phyloP scores from a whole-genome alignment of 2,797 vertebrate genomes.

The Morelia viridis region DNA sequence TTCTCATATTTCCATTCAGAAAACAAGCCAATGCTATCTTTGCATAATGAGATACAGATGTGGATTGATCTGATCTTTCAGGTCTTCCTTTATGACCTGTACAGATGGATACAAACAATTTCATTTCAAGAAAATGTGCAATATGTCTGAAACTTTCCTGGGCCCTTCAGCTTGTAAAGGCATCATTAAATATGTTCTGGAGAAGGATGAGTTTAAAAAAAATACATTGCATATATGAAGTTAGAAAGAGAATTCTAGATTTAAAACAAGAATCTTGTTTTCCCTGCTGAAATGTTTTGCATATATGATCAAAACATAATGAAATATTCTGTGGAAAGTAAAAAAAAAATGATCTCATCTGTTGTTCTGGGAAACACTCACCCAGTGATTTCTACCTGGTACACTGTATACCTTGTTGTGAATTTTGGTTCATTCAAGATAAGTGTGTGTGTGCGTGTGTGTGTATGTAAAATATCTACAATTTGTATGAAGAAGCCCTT shows the following conservation, averaged over 20 bases:
- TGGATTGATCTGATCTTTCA: neutral
- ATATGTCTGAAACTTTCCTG: neutral
- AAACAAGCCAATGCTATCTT: neutral
- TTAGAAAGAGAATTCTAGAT: neutral
- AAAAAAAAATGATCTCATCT: neutral
- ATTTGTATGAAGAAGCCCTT: neutral
- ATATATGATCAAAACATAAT: neutral
- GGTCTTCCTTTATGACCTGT: neutral
- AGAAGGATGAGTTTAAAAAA: neutral
- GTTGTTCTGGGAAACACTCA: neutral
- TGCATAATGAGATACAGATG: neutral
- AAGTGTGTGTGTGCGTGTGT: neutral
- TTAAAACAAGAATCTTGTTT: neutral
- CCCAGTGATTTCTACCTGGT: neutral
- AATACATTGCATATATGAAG: neutral
- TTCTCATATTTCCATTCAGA: neutral
- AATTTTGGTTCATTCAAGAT: neutral
- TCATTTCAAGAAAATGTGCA: slow-evolving; percentile 4
- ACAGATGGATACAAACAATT: neutral
- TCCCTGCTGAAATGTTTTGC: neutral
- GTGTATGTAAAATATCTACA: neutral
- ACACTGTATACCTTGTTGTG: neutral
- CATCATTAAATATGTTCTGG: neutral
- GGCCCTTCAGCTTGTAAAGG: neutral
- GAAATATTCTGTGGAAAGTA: neutral